Base-by-base conservation (phyloP, 2,797 vertebrate species). In the Tachyglossus aculeatus region DNA sequence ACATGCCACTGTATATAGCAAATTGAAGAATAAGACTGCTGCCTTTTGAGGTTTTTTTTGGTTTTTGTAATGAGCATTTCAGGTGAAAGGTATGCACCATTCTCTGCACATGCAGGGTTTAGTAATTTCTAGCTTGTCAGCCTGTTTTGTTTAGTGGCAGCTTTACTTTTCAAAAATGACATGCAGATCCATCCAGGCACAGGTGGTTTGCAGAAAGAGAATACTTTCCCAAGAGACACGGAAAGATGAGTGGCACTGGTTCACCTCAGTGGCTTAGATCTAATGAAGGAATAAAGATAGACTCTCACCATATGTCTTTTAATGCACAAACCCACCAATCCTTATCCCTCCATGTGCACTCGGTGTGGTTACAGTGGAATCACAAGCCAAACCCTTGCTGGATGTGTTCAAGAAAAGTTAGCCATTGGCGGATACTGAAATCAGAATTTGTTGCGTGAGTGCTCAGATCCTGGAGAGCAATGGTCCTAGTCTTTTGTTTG, bases 101-200 rank as follows among this genome's bases (percentile, higher is more conserved):
- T 84, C 54, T 71, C 66, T 53, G 50, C 67, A 74, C 75, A 69
- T 38, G 41, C 31, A 58, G 48, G 69, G 60, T 31, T 56, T 47
- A 59, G 50, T 74, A 81, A 84, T 83, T 81, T 76, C 68, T 69
- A 81, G 74, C 78, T 80, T 83, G 82, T 81, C 79, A 82, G 77
- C 53, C 33, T 67, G 56, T 86, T 86, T 71, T 61, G 48, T 61
- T 77, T 69, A 40, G 12, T 86, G 82, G 40, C 54, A 21, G 16
- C 4, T 77, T 79, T 53, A 59, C 25, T 56, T 62, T 60, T 43
- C 60, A 47, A 73, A 81, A 81, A 73, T 81, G 76, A 76, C 80
- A 77, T 54, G 62, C 37, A 58, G 37, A 58, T 24, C 52, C 53
- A 50, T 64, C 76, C 41, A 34, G 73, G 75, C 24, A 25, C 25